Percentiles rank a stretch among this genome's conserved stretches.
Evolutionary conservation across 30 jellyfish, hydroid and myxozoan genomes (phyloP).

Genomic region (Euphysa ruthae): DNA sequence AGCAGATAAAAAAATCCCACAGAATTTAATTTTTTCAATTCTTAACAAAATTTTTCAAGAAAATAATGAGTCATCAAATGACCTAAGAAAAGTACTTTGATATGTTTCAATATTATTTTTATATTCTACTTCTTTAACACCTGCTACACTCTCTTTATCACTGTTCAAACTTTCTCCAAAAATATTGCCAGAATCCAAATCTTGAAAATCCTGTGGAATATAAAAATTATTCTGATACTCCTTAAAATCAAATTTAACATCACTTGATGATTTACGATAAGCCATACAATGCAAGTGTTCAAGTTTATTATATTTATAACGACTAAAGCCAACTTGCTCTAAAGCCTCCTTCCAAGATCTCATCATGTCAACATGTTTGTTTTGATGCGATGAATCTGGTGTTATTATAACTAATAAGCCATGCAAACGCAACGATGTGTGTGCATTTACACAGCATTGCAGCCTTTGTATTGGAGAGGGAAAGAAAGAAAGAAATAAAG

Average conservation of each 20-base stretch:
- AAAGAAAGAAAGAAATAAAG: slow-evolving; percentile 53
- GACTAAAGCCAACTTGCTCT: slow-evolving; percentile 44
- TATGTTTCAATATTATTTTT: too few relatives aligned
- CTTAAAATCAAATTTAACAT: not conserved
- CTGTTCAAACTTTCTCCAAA: too few relatives aligned
- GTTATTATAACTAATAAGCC: slow-evolving; percentile 55
- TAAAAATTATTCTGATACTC: not conserved
- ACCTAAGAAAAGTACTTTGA: too few relatives aligned
- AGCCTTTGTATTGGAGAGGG: slow-evolving; percentile 70
- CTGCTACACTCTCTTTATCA: too few relatives aligned
- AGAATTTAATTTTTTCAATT: too few relatives aligned
- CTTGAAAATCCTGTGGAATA: not conserved
- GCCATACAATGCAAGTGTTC: slow-evolving; percentile 93
- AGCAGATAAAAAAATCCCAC: too few relatives aligned
- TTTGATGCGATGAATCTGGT: slow-evolving; percentile 77
- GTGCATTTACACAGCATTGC: slow-evolving; percentile 62
- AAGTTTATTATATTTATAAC: slow-evolving; percentile 56
- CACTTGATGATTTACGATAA: slow-evolving; percentile 34
- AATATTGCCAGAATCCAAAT: too few relatives aligned
- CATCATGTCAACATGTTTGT: slow-evolving; percentile 55
- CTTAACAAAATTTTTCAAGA: too few relatives aligned
- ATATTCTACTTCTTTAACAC: too few relatives aligned
- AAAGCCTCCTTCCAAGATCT: slow-evolving; percentile 63
- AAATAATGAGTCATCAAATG: too few relatives aligned
- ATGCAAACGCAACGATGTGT: slow-evolving; percentile 26